These are phyloP conservation scores for Steatornis caripensis DNA, from an alignment of 2,113 vertebrate species.

Conservation along the genomic window DNA sequence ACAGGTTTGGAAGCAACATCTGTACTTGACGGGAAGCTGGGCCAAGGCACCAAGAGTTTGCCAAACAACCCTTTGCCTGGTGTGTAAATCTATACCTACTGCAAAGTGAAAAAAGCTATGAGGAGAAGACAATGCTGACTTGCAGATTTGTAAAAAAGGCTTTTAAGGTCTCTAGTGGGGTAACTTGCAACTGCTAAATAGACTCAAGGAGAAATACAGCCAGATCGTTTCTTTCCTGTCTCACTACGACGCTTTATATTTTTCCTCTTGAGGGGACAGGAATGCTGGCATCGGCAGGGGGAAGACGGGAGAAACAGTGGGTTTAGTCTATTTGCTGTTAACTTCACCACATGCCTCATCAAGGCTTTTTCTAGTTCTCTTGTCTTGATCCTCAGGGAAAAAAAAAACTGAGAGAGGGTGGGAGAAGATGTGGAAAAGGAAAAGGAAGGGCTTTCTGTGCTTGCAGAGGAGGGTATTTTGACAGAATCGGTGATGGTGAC, in stretches of 20 bases:
- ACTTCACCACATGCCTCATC: not conserved
- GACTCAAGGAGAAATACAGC: not conserved
- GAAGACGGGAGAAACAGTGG: not conserved
- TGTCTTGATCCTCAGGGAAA: not conserved
- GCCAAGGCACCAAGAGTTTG: not conserved
- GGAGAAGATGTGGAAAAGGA: not conserved
- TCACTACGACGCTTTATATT: not conserved
- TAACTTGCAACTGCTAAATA: slow-evolving; percentile 9
- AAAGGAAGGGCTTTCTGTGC: not conserved
- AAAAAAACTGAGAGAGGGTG: not conserved
- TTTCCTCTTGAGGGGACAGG: not conserved
- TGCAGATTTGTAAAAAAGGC: not conserved
- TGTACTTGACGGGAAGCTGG: not conserved
- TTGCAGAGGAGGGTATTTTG: not conserved
- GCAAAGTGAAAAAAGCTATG: not conserved
- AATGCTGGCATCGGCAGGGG: not conserved
- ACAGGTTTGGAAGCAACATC: not conserved
- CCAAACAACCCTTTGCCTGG: not conserved
- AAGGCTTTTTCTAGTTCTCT: not conserved
- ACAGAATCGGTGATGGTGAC: slow-evolving; percentile 14
- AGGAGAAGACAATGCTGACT: not conserved
- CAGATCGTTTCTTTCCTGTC: not conserved
- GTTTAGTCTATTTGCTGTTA: not conserved
- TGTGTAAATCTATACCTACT: not conserved
- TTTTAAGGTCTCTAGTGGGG: not conserved